phyloP scores from a whole-genome alignment of 2,888 invertebrate genomes.

The Caenorhabditis japonica region DNA sequence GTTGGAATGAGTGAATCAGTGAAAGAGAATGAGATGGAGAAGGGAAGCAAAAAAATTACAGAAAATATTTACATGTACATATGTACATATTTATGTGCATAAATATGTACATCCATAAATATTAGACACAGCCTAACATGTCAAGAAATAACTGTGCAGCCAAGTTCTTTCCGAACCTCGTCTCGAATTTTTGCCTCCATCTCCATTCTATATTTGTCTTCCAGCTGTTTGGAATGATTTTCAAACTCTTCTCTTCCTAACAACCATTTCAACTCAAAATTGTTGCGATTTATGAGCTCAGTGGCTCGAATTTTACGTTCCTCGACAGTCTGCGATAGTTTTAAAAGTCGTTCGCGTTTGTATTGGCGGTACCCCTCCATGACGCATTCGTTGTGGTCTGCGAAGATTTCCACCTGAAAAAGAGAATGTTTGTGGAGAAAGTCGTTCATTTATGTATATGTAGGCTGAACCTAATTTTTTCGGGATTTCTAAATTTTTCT shows the following conservation, averaged over 20 bases:
- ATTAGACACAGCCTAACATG: neutral
- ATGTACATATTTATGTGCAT: no score
- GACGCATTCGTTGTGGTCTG: slow-evolving; percentile 26
- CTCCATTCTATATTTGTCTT: slow-evolving; percentile 3
- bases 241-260: slow-evolving; percentile 22
- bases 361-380: slow-evolving; percentile 27
- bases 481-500: no score
- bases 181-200: slow-evolving; percentile 1
- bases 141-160: neutral
- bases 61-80: no score
- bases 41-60: no score
- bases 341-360: slow-evolving; percentile 16
- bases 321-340: slow-evolving; percentile 3
- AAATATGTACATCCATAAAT: no score
- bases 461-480: neutral
- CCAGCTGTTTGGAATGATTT: neutral
- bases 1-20: no score
- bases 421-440: neutral
- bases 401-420: slow-evolving; percentile 28
- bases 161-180: neutral
- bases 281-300: neutral
- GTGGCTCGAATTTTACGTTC: slow-evolving; percentile 17
- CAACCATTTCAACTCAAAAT: slow-evolving; percentile 30
- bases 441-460: neutral
- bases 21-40: no score